phyloP scores from a whole-genome alignment of 1,140 invertebrate species.

The Drosophila sucinea region DNA sequence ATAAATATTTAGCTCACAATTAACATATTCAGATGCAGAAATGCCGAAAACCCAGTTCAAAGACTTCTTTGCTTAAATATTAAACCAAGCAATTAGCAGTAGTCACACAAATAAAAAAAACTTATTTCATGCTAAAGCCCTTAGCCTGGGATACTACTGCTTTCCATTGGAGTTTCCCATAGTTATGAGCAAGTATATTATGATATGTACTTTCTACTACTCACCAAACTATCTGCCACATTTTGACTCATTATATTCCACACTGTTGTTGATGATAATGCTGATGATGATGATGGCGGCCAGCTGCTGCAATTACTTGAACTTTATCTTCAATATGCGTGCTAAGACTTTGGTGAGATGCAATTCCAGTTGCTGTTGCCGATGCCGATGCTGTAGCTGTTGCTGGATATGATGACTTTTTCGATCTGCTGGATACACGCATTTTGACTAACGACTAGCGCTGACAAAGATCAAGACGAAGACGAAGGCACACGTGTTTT shows the following conservation, averaged over 20 bases:
- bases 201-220: constrained; percentile 49
- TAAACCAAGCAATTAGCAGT: constrained; percentile 58
- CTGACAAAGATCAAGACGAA: constrained; percentile 47
- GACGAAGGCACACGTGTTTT: constrained; percentile 32
- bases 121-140: constrained; percentile 20
- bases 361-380: constrained; percentile 42
- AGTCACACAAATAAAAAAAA: constrained; percentile 16
- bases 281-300: constrained; percentile 35
- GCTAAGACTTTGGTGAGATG: constrained; percentile 67
- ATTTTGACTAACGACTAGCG: constrained; percentile 67
- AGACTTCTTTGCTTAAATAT: constrained; percentile 32
- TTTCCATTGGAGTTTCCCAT: constrained; percentile 6
- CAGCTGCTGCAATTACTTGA: constrained; percentile 73
- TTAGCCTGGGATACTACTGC: constrained; percentile 29
- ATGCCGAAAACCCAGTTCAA: background rate
- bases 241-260: constrained; percentile 80
- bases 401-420: constrained; percentile 54
- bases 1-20: constrained; percentile 8
- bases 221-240: constrained; percentile 82
- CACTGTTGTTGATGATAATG: constrained; percentile 33
- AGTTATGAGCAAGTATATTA: background rate
- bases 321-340: constrained; percentile 54
- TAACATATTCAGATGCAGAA: background rate
- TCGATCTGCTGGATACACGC: constrained; percentile 66
- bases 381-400: constrained; percentile 25